These are phyloP conservation scores for Drosophila longiperda DNA, from an alignment of 2,888 invertebrate genomes.

Conservation along the genomic window DNA sequence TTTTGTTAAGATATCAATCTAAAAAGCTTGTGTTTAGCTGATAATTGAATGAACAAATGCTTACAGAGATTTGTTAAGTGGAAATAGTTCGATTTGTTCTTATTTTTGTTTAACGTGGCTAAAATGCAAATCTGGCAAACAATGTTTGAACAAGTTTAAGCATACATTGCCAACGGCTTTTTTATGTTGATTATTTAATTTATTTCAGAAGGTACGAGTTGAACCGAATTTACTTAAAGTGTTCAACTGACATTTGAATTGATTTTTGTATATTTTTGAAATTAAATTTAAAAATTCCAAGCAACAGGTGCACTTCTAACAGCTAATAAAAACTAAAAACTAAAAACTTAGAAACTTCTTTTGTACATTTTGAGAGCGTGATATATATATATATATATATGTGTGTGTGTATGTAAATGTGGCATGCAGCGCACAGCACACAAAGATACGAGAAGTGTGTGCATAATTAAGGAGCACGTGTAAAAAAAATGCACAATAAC, in stretches of 20 bases:
- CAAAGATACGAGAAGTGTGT: neutral
- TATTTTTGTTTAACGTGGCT: constrained; percentile 24
- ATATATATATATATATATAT: no score
- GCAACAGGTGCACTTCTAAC: constrained; percentile 54
- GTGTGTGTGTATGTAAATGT: neutral
- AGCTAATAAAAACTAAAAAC: constrained; percentile 12
- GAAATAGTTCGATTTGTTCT: constrained; percentile 16
- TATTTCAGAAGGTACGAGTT: constrained; percentile 1
- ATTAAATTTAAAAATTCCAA: constrained; percentile 1
- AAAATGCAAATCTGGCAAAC: constrained; percentile 65
- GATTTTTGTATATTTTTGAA: constrained; percentile 10
- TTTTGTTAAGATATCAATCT: constrained; percentile 3
- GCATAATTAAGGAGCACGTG: constrained; percentile 49
- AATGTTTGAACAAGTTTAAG: constrained; percentile 56
- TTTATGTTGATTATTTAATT: constrained; percentile 1
- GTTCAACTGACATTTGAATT: constrained; percentile 21
- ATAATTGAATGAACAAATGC: constrained; percentile 39
- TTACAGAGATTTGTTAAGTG: constrained; percentile 13
- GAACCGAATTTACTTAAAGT: constrained; percentile 28
- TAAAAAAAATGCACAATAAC: constrained; percentile 52
- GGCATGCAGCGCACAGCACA: neutral
- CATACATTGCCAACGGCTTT: constrained; percentile 30
- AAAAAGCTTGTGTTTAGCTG: constrained; percentile 12
- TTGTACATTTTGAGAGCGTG: constrained; percentile 19
- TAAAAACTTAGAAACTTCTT: neutral